phyloP scores from a whole-genome alignment of 2,113 vertebrate genomes.

The Colossoma macropomum region DNA sequence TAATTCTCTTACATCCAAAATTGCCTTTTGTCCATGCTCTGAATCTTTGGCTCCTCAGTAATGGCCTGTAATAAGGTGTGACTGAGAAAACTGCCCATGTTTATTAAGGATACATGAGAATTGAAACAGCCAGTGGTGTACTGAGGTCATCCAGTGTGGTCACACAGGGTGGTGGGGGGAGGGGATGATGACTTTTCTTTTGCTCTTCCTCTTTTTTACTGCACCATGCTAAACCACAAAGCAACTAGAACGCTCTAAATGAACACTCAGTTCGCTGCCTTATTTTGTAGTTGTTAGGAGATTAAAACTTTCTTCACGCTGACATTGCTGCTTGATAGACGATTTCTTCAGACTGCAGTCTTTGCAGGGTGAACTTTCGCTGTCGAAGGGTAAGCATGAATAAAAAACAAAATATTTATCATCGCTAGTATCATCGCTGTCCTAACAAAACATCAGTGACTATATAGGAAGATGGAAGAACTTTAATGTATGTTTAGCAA shows the following conservation, averaged over 20 bases:
- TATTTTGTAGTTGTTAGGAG: background rate
- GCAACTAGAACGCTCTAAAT: background rate
- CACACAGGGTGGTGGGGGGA: background rate
- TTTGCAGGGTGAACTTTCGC: too few relatives aligned
- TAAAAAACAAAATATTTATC: background rate
- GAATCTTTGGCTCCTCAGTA: background rate
- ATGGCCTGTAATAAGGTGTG: too few relatives aligned
- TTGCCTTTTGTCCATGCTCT: background rate
- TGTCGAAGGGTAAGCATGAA: background rate
- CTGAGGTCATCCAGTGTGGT: background rate
- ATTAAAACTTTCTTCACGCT: background rate
- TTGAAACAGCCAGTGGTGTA: background rate
- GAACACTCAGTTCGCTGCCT: background rate
- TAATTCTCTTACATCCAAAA: background rate
- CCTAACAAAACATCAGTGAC: too few relatives aligned
- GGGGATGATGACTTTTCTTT: conserved; percentile 7
- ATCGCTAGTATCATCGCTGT: background rate
- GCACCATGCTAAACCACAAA: background rate
- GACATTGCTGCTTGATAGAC: background rate
- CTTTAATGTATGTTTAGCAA: too few relatives aligned
- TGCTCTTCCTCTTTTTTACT: conserved; percentile 13
- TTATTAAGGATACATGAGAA: background rate
- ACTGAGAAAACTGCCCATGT: background rate
- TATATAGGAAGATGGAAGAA: too few relatives aligned
- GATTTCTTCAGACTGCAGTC: background rate